Evolutionary conservation across 2,888 invertebrate genomes (phyloP), one percentile per base, ranked within the genome.

Genomic region (Noctua fimbriata): DNA sequence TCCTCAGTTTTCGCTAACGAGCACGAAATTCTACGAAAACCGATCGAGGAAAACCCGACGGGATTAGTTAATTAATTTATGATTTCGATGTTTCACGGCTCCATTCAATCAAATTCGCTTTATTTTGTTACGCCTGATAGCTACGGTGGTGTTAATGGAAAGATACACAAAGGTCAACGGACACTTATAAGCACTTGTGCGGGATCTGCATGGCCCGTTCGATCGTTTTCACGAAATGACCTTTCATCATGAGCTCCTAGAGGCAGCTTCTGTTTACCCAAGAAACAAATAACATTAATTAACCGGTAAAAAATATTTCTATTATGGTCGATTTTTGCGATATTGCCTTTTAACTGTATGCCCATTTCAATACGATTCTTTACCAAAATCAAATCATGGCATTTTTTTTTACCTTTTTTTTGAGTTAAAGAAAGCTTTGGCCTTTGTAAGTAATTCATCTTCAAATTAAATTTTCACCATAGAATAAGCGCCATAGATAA

Each of bases 21-120:
- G 49, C 69, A 28, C n/a, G 21, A 69, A 52, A n/a, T 73, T 73
- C 52, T 41, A 52, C 16, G 69, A 74, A 69, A 41, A 52, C 28
- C 12, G 36, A 60, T 49, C 36, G 36, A 32, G 73, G 36, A 70
- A 75, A 79, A 55, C 65, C 70, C 65, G 12, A 10, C 28, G 67
- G 44, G 44, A 52, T 52, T 21, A 12, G 9, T 36, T 58, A 69
- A 55, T 55, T 49, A 76, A 76, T 55, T 60, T 24, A 67, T 79
- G 60, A 58, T 60, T 60, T 16, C 5, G 41, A 41, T 18, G 21
- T 60, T 36, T 78, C 65, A 78, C 55, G 52, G 69, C 70, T 65
- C 21, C 32, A 52, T 36, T 55, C 6, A n/a, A 77, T 55, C 16
- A 21, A 58, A 58, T 28, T 28, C 4, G 10, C 12, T 58, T 7